These are phyloP conservation scores for Galeopterus variegatus DNA, from an alignment of 2,113 vertebrate genomes.

Conservation along the genomic window DNA sequence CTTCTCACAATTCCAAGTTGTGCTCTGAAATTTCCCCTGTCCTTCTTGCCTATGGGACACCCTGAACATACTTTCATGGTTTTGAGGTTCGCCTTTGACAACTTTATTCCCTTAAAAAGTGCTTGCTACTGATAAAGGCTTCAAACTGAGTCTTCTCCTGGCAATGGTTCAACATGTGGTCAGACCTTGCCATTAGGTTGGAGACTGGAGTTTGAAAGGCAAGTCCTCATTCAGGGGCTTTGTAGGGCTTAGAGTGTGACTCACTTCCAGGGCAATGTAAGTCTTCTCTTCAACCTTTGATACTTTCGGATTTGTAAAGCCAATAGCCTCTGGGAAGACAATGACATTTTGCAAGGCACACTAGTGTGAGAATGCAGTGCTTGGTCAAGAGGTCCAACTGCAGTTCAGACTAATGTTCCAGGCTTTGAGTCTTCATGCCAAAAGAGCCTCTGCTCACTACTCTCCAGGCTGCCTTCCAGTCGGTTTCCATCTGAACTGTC, in stretches of 20 bases:
- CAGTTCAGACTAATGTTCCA: conserved; percentile 96
- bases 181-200: conserved; percentile 50
- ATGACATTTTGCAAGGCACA: conserved; percentile 92
- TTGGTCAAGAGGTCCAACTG: conserved; percentile 44
- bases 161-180: conserved; percentile 54
- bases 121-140: conserved; percentile 84
- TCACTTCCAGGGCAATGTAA: conserved; percentile 6
- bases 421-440: conserved; percentile 98
- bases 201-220: conserved; percentile 59
- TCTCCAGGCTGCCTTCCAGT: conserved; percentile 88
- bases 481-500: conserved; percentile 86
- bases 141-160: conserved; percentile 79
- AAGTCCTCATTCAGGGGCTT: conserved; percentile 23
- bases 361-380: conserved; percentile 82
- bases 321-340: conserved; percentile 31
- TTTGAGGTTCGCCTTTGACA: conserved; percentile 82
- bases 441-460: conserved; percentile 91
- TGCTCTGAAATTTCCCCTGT: conserved; percentile 83
- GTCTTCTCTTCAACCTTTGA: conserved; percentile 57
- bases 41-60: conserved; percentile 53
- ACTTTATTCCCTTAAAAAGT: conserved; percentile 84
- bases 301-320: conserved; percentile 45
- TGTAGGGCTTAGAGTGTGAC: conserved; percentile 48
- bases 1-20: conserved; percentile 81
- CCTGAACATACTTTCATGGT: conserved; percentile 80